Evolutionary conservation across 2,888 invertebrate species (phyloP).

Genomic region (Agriopis aurantiaria): DNA sequence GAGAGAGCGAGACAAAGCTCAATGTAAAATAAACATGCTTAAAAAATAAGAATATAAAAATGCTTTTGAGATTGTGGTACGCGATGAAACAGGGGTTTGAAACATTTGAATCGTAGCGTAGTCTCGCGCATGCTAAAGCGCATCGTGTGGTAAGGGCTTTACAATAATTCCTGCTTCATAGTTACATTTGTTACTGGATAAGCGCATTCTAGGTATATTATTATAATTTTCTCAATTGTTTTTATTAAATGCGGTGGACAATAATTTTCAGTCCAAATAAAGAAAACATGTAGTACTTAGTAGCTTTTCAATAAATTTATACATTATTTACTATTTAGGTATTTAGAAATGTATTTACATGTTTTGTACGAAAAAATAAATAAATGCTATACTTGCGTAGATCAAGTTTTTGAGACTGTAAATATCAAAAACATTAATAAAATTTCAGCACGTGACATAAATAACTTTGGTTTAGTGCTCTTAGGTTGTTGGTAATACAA

Average conservation of each 20-base stretch:
- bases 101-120: not conserved
- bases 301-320: not conserved
- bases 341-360: conserved; percentile 16
- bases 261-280: conserved; percentile 8
- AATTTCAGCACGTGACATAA: not conserved
- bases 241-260: not conserved
- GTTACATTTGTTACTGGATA: not conserved
- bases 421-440: not conserved
- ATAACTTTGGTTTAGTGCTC: conserved; percentile 1
- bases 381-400: not conserved
- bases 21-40: no score
- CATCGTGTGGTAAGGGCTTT: not conserved
- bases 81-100: not conserved
- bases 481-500: not conserved
- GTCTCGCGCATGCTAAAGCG: not conserved
- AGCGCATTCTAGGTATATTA: not conserved
- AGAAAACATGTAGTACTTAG: not conserved
- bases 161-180: no score
- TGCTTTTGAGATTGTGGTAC: no score
- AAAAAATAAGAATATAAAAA: no score
- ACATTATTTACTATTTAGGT: not conserved
- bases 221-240: not conserved
- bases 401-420: not conserved
- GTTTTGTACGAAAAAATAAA: not conserved
- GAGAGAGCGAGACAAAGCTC: no score